Evolutionary conservation across 2,797 vertebrate genomes (phyloP).

Genomic region (Lateolabrax maculatus): DNA sequence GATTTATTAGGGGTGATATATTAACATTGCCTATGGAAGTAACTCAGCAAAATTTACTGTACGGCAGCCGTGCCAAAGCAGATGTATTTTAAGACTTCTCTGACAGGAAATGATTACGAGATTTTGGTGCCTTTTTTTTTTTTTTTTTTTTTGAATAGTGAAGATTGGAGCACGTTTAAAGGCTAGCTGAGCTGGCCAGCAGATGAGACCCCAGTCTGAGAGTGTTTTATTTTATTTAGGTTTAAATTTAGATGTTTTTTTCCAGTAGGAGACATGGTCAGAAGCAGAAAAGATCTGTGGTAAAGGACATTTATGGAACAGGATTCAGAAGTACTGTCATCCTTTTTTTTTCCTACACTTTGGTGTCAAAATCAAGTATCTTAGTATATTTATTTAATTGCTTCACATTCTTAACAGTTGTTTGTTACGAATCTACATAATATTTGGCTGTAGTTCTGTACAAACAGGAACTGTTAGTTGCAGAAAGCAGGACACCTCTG

Average conservation of each 20-base stretch:
- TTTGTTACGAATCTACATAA: slow-evolving; percentile 63
- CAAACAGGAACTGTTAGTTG: slow-evolving; percentile 36
- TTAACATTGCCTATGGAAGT: slow-evolving; percentile 19
- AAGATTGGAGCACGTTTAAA: slow-evolving; percentile 50
- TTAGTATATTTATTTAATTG: slow-evolving; percentile 79
- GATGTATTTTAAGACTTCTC: slow-evolving; percentile 44
- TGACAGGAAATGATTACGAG: slow-evolving; percentile 51
- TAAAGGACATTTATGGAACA: slow-evolving; percentile 33
- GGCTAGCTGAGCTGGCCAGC: slow-evolving; percentile 57
- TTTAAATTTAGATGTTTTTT: slow-evolving; percentile 19
- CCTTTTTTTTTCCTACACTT: slow-evolving; percentile 33
- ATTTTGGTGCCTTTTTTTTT: slow-evolving; percentile 73
- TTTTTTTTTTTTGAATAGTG: slow-evolving; percentile 44
- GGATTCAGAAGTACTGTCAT: slow-evolving; percentile 49
- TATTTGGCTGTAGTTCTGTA: slow-evolving; percentile 55
- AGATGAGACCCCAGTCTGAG: slow-evolving; percentile 44
- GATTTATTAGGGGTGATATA: slow-evolving; percentile 29
- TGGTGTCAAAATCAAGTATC: too few species aligned
- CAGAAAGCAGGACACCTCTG: slow-evolving; percentile 44
- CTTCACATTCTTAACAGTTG: slow-evolving; percentile 58
- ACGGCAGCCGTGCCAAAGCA: slow-evolving; percentile 62
- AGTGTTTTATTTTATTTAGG: slow-evolving; percentile 42
- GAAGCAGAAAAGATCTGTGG: slow-evolving; percentile 13
- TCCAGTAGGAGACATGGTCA: slow-evolving; percentile 25
- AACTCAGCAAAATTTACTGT: slow-evolving; percentile 42